Evolutionary conservation across 2,113 vertebrate species (phyloP).

Genomic region (Aptenodytes forsteri): DNA sequence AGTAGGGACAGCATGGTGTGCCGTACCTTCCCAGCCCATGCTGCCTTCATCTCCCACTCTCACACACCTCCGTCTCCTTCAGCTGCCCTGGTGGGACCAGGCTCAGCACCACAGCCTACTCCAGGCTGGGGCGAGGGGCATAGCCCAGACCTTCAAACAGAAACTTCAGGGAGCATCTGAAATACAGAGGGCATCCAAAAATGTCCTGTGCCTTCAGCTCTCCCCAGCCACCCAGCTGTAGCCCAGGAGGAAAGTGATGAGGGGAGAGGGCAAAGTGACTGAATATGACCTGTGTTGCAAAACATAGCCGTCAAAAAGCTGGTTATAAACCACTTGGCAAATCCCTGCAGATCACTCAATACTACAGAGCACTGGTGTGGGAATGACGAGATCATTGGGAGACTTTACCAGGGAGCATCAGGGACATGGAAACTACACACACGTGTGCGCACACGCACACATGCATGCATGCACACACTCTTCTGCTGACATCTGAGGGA

Average conservation of each 20-base stretch:
- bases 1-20: not conserved
- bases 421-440: not conserved
- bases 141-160: not conserved
- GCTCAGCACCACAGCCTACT: not conserved
- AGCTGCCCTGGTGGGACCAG: not conserved
- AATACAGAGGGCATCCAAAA: not conserved
- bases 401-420: not conserved
- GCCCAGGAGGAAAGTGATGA: not conserved
- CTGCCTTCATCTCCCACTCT: not conserved
- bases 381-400: not conserved
- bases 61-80: not conserved
- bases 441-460: fast-evolving
- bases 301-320: not conserved
- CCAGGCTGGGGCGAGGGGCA: not conserved
- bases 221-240: fast-evolving
- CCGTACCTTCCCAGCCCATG: not conserved
- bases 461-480: no score
- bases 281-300: not conserved
- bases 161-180: not conserved
- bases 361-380: not conserved
- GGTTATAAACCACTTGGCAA: not conserved
- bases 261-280: not conserved
- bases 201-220: not conserved
- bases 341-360: not conserved
- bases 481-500: not conserved